Evolutionary conservation across 2,113 vertebrate genomes (phyloP), one percentile per base, ranked within the genome.

Genomic region (Paralichthys olivaceus): DNA sequence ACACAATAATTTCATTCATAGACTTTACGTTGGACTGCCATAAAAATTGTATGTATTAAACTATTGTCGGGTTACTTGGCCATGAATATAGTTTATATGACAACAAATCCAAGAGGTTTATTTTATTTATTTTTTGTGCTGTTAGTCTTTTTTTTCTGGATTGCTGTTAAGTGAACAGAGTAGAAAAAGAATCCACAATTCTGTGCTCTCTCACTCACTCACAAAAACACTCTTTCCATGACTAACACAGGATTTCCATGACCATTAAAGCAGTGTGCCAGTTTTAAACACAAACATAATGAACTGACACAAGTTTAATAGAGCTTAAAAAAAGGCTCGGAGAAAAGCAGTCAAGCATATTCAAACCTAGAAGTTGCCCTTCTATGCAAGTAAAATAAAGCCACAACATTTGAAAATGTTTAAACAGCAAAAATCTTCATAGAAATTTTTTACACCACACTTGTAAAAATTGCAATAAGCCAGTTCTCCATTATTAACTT

Each of bases 201-300:
- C 37, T 4, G 15, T 6, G 34, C n/a, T 67, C 17, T 67, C 63
- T 67, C 54, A 26, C 45, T 64, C 19, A 54, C 47, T 79, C 59
- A 78, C 22, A 13, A 69, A 7, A 57, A 32, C 49, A 61, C 25
- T 72, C 47, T 75, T 86, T 84, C 73, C 76, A 72, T 75, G 64
- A 83, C 74, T 75, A 77, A 77, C 47, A 13, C 37, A 73, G 56
- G 67, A 58, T 68, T 75, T 74, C 70, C 72, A 72, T 57, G 69
- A 69, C 59, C 23, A 59, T 72, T 29, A 51, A 64, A 62, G 20
- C 56, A 61, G 58, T 17, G 40, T 45, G 22, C 57, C 72, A 74
- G 40, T 62, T 78, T 62, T 59, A 54, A 54, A 57, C 49, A 72
- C 15, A 75, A 19, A 76, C 56, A 43, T 55, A 20, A 40, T 26